Conservation (phyloP, 2,888 invertebrate species). For the Stenotaenia linearis region DNA sequence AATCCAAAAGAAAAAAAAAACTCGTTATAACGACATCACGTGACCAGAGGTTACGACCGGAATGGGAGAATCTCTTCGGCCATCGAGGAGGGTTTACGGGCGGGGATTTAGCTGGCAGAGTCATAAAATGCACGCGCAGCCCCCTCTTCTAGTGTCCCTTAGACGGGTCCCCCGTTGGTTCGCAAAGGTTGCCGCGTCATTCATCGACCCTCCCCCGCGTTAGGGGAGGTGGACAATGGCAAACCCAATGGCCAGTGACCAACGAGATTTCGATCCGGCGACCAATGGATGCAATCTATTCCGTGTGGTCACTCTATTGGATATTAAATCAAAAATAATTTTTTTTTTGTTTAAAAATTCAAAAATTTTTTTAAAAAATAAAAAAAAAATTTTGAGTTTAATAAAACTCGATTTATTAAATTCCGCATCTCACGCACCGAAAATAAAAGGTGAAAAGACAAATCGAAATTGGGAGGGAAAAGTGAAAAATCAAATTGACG, state of each 20-base stretch:
- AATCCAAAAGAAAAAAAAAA: background rate
- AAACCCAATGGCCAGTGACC: background rate
- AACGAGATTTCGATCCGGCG: background rate
- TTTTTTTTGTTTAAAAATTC: too few relatives aligned
- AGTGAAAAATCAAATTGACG: conserved; percentile 15
- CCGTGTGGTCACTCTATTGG: background rate
- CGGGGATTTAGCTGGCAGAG: background rate
- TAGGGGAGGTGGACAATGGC: background rate
- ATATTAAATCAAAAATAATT: background rate
- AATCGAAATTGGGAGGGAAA: background rate
- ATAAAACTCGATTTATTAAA: background rate
- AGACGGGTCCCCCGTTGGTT: background rate
- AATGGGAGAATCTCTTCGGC: background rate
- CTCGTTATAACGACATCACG: background rate
- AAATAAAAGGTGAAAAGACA: background rate
- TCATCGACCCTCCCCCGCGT: conserved; percentile 11
- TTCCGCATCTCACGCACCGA: background rate
- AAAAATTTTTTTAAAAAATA: background rate
- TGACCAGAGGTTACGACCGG: background rate
- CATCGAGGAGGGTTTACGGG: background rate
- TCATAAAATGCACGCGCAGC: background rate
- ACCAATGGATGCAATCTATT: background rate
- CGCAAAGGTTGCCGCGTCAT: conserved; percentile 4
- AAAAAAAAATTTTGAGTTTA: background rate
- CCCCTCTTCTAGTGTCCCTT: background rate